Evolutionary conservation across 2,797 vertebrate species (phyloP).

Genomic region (Microctenopoma steveboyesi): DNA sequence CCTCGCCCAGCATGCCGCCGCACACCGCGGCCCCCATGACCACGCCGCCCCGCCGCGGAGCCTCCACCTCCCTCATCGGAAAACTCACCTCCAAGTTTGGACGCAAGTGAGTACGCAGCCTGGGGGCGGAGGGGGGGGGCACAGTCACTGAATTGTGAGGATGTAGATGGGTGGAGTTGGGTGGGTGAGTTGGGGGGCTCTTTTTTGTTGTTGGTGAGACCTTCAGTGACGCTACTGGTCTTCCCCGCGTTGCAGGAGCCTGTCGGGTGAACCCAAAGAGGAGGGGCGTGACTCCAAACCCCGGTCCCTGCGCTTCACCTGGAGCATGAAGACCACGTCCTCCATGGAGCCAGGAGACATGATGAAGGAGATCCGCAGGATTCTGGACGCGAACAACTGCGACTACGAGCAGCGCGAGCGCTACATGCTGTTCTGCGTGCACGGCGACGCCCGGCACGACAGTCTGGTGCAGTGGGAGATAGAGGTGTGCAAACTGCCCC

Average conservation of each 20-base stretch:
- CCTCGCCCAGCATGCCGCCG: constrained; percentile 88
- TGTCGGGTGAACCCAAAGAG: constrained; percentile 90
- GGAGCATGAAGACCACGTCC: constrained; percentile 99
- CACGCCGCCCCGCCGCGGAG: constrained; percentile 84
- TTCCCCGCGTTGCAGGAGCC: constrained; percentile 78
- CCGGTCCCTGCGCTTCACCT: constrained; percentile 92
- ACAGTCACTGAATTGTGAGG: no score
- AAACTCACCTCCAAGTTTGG: constrained; percentile 96
- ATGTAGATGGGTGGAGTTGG: no score
- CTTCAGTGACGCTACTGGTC: no score
- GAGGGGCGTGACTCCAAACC: constrained; percentile 94
- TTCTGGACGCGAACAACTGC: constrained; percentile 95
- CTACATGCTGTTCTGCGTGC: constrained; percentile 97
- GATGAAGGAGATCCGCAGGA: constrained; percentile 98
- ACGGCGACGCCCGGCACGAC: constrained; percentile 94
- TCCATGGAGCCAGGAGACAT: constrained; percentile 98
- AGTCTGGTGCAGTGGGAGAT: constrained; percentile 99
- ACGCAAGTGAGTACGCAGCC: constrained; percentile 83
- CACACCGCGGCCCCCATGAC: constrained; percentile 84
- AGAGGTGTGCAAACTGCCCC: constrained; percentile 98
- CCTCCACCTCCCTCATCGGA: constrained; percentile 91
- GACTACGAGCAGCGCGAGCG: constrained; percentile 97
- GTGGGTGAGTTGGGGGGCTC: no score
- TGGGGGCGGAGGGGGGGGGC: no score
- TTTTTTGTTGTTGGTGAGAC: no score